Base-by-base conservation (phyloP, 1,140 invertebrate species). In the Diploscapter pachys region DNA sequence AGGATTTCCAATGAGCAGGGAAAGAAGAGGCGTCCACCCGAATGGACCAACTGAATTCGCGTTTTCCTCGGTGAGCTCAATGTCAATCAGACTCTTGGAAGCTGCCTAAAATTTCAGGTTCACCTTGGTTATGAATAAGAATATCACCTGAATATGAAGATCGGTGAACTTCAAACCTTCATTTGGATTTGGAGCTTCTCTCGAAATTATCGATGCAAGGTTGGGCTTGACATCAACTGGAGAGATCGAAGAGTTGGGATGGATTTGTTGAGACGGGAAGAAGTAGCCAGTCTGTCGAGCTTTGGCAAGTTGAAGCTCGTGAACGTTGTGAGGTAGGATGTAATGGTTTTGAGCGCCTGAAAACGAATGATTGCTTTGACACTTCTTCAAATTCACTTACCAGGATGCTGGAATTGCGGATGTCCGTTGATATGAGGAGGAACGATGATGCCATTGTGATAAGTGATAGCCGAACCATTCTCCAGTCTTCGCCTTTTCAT, bases 141-240 rank as follows among this genome's bases (percentile, higher is more conserved):
- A 31, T 31, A 31, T 31, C 31, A 31, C 31, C 31, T 31, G 31
- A 31, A 31, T 31, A 31, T 31, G 31, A 31, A 31, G 31, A 31
- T 31, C 31, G 31, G 31, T 31, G 31, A 31, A 31, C 31, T 31
- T 31, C 31, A 31, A 31, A 1, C 31, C 53, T 57, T 69, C 67
- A 48, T 69, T 69, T 8, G 54, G 67, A 69, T 69, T 57, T 8
- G 61, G 54, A 69, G 61, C 67, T 69, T 57, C 67, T 5, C 55
- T 69, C 31, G 67, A 57, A 31, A 57, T 69, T 4, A 49, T 69
- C 51, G 67, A 59, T 69, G 67, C 67, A n/a, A 59, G 57, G 49
- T 69, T 69, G 54, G 61, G 67, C 6, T 31, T 31, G 31, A 31
- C 31, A 31, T 31, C 31, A 31, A 31, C 31, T 31, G 31, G 57